Evolutionary conservation across 1,140 invertebrate genomes (phyloP), one percentile per base, ranked within the genome.

Genomic region (Drosophila sulfurigaster): DNA sequence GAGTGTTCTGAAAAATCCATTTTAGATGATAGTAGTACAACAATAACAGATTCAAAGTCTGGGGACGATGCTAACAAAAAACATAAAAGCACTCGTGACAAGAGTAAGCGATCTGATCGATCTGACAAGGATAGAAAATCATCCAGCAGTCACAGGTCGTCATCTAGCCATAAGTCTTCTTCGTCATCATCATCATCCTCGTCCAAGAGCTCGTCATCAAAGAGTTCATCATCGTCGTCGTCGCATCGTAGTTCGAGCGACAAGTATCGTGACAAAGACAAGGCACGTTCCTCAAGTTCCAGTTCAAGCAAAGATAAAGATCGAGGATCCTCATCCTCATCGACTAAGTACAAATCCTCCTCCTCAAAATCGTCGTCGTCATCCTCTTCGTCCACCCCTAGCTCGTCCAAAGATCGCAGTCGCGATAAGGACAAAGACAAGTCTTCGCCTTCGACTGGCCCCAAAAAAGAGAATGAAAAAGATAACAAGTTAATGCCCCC

Each of bases 401-500:
- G 88, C 32, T 82, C 78, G 20, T 82, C 83, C 11, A 94, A 94
- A 75, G 88, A 91, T 58, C 82, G 81, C 25, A 76, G 78, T 69
- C 70, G 83, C 15, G 79, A 81, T 28, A 87, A 82, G 51, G 93
- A 94, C 63, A 94, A 93, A 87, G 83, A 93, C 20, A 93, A 92
- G 59, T 64, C 66, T 38, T 48, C 66, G 13, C 70, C 69, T 25
- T 25, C 20, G 7, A 54, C 70, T 15, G 38, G 66, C 30, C 51
- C 74, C 1, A 90, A 78, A 28, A 85, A 79, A 59, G 86, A 86
- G 60, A 96, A 95, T 77, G 95, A 95, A 81, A 96, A 96, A 85
- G 95, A 95, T 25, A 85, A 89, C 45, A 96, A 96, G 91, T 82
- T 95, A 5, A 94, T 95, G 88, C 94, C 94, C 8, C 95, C 95